Evolutionary conservation across 2,888 invertebrate species (phyloP).

Genomic region (Desoria tigrina): DNA sequence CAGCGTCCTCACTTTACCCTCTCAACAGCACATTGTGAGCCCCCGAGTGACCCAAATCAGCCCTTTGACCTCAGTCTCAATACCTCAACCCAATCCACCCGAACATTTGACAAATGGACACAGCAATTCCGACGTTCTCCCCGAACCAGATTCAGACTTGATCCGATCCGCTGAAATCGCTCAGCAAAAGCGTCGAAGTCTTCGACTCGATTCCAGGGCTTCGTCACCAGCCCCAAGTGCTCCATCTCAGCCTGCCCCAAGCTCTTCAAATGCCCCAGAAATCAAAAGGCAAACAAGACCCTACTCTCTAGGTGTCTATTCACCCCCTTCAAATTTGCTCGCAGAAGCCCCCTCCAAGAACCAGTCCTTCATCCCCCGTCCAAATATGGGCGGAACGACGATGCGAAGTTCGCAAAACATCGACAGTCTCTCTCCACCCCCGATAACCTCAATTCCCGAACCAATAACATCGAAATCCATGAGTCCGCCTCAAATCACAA

Average conservation of each 20-base stretch:
- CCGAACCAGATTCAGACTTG: slow-evolving; percentile 16
- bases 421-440: slow-evolving; percentile 3
- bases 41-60: slow-evolving; percentile 9
- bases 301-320: slow-evolving; percentile 37
- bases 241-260: neutral
- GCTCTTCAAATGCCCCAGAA: no score
- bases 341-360: neutral
- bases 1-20: slow-evolving; percentile 47
- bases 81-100: neutral
- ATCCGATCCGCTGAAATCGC: slow-evolving; percentile 26
- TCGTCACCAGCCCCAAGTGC: neutral
- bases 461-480: slow-evolving; percentile 17
- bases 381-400: neutral
- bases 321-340: neutral
- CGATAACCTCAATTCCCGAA: slow-evolving; percentile 12
- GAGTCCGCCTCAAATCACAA: slow-evolving; percentile 15
- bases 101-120: neutral
- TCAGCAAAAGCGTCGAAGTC: slow-evolving; percentile 28
- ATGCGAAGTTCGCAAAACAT: neutral
- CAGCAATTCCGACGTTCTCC: neutral
- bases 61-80: neutral
- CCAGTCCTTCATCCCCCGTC: slow-evolving; percentile 1
- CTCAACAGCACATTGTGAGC: slow-evolving; percentile 7
- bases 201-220: neutral
- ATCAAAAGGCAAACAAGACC: slow-evolving; percentile 16